Evolutionary conservation across 2,888 invertebrate genomes (phyloP), one percentile per base, ranked within the genome.

Genomic region (Bombylius major): DNA sequence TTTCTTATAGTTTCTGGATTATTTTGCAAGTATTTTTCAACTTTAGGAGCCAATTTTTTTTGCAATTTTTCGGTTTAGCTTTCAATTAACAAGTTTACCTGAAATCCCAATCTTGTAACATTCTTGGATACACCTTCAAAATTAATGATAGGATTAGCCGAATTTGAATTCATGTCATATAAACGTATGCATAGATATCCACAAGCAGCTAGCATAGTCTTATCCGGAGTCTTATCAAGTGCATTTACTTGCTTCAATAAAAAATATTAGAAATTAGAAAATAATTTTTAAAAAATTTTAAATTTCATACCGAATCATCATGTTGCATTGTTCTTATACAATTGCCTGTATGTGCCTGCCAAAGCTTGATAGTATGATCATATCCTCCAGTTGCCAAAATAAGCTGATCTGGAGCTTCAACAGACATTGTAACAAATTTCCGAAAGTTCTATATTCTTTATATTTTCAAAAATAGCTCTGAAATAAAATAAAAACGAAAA

Each of bases 141-240:
- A 69, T 92, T 95, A 31, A 94, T 82, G 1, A 94, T 81, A 3
- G 95, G 90, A 69, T 87, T 93, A 4, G 90, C 87, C 69, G 89
- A 91, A 5, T 89, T 87, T 66, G 89, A 91, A 56, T 83, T 83
- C 62, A 97, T 77, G 69, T 98, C 96, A 69, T 95, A 98, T 82
- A 97, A 85, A 11, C 95, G 83, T 63, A 98, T 92, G 69, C 94
- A 94, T 69, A 98, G 97, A 75, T 93, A 98, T 14, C 96, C 93
- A 63, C 94, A 96, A 9, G 96, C 93, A 13, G 96, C 96, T 54
- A 99, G 79, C 64, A 89, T 81, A 64, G 87, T 84, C 60, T 89
- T 89, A 66, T 94, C 95, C 0, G 97, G 96, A 7, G 92, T 91
- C 56, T 97, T 92, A 70, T 92, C 92, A 64, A 97, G 72, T 7